Evolutionary conservation across 1,140 invertebrate genomes (phyloP).

Genomic region (Arion vulgaris): DNA sequence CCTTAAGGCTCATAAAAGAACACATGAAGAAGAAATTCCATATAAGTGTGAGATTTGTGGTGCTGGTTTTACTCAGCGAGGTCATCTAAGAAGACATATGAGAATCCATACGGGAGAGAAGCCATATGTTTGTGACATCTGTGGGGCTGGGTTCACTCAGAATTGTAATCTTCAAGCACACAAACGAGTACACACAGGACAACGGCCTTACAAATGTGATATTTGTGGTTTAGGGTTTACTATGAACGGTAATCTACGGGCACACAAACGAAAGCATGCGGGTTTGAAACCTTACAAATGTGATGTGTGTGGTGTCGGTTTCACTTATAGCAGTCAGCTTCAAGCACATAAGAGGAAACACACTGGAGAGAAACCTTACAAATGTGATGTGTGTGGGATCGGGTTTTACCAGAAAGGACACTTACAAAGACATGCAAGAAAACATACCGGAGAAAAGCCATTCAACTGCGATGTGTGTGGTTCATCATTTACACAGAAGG

Average conservation of each 20-base stretch:
- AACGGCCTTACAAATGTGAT: too few relatives aligned
- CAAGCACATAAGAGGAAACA: constrained; percentile 81
- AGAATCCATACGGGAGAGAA: not conserved
- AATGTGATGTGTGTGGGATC: constrained; percentile 22
- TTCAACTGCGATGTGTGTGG: constrained; percentile 1
- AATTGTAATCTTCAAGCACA: not conserved
- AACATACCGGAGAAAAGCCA: too few relatives aligned
- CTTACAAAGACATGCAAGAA: not conserved
- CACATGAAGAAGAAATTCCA: not conserved
- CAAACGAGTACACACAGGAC: too few relatives aligned
- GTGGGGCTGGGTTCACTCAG: constrained; percentile 79
- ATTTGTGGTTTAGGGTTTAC: too few relatives aligned
- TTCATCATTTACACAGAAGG: not conserved
- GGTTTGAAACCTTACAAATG: not conserved
- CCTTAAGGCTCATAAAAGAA: constrained; percentile 5
- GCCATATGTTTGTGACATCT: not conserved
- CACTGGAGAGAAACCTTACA: too few relatives aligned
- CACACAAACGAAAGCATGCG: not conserved
- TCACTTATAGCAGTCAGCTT: constrained; percentile 79
- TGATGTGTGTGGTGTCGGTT: too few relatives aligned
- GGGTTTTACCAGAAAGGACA: not conserved
- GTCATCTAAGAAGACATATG: not conserved
- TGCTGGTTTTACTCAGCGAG: not conserved
- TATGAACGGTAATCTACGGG: not conserved
- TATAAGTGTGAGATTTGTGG: constrained; percentile 10